Percentiles rank a stretch among this genome's conserved stretches.
phyloP scores from a whole-genome alignment of 1,140 invertebrate species.

The Drosophila miranda region DNA sequence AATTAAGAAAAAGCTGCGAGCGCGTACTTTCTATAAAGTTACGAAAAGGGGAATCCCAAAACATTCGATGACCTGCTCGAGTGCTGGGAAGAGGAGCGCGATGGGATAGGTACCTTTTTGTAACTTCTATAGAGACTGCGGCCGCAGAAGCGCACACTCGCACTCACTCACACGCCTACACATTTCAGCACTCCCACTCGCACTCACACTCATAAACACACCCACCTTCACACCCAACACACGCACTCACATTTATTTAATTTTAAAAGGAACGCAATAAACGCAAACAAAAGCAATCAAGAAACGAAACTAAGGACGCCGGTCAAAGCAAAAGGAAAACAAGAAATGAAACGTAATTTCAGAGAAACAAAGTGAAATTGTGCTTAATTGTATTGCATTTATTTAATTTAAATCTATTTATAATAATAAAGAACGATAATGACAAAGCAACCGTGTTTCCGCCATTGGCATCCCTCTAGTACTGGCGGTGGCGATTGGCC shows the following conservation, averaged over 20 bases:
- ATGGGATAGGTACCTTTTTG: conserved; percentile 57
- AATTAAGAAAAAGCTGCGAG: conserved; percentile 39
- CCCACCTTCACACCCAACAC: conserved; percentile 21
- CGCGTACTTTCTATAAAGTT: conserved; percentile 81
- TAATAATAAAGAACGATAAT: conserved; percentile 79
- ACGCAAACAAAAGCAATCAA: conserved; percentile 53
- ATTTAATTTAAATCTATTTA: conserved; percentile 81
- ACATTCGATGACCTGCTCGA: conserved; percentile 9
- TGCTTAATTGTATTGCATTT: conserved; percentile 81
- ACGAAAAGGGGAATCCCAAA: conserved; percentile 53
- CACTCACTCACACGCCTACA: conserved; percentile 24
- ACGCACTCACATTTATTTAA: conserved; percentile 71
- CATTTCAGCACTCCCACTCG: conserved; percentile 10
- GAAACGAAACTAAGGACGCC: conserved; percentile 34
- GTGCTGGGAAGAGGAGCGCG: conserved; percentile 19
- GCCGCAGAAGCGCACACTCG: conserved; percentile 49
- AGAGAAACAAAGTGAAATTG: conserved; percentile 63
- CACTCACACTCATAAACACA: conserved; percentile 32
- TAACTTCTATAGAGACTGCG: conserved; percentile 81
- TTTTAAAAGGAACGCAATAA: conserved; percentile 59
- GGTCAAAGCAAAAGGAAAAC: conserved; percentile 33
- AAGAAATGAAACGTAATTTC: conserved; percentile 62
- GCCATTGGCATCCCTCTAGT: no score
- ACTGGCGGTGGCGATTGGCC: no score
- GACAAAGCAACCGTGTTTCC: conserved; percentile 26